Base-by-base conservation (phyloP, 2,797 vertebrate genomes). In the Acanthurus tractus region DNA sequence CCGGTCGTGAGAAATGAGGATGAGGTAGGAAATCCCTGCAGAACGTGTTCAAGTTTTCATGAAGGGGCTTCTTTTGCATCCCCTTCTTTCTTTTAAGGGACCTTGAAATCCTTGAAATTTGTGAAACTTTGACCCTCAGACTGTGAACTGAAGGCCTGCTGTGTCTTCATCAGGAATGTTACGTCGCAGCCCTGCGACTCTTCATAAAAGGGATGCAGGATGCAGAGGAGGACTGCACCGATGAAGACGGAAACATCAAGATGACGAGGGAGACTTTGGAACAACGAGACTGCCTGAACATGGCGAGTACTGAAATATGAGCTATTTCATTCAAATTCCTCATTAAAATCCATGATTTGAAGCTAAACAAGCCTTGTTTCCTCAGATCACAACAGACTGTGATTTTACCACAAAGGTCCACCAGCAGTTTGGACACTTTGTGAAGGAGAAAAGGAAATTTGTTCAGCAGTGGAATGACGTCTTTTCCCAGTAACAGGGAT, bases 161-260 rank as follows among this genome's bases (percentile, higher is more conserved):
- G 0, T 86, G 18, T 81, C 6, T 76, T 34, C 76, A 0, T 40
- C 78, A 94, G 84, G 0, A 4, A 0, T 89, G 81, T 48, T 0
- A 0, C 3, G 0, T 0, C 4, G 9, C 38, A 10, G 70, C 52
- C 6, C 6, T 89, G 36, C 0, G 1, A 0, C 6, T 4, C 15
- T 22, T 62, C 23, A 0, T 0, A 0, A 0, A 0, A 0, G 74
- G n/a, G 46, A 74, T 94, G 59, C 0, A 2, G 0, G 0, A 0
- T 0, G 67, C 46, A 3, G 48, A 18, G 15, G 8, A 17, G 45
- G 1, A 1, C 45, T 46, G 45, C 12, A 15, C 11, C 10, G n/a
- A n/a, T n/a, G 10, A 15, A n/a, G n/a, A n/a, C 2, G 25, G 25
- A 36, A 7, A 25, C 25, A 25, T 25, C 25, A 3, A 25, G 25